phyloP scores from a whole-genome alignment of 2,888 invertebrate species.

The Allacma fusca region DNA sequence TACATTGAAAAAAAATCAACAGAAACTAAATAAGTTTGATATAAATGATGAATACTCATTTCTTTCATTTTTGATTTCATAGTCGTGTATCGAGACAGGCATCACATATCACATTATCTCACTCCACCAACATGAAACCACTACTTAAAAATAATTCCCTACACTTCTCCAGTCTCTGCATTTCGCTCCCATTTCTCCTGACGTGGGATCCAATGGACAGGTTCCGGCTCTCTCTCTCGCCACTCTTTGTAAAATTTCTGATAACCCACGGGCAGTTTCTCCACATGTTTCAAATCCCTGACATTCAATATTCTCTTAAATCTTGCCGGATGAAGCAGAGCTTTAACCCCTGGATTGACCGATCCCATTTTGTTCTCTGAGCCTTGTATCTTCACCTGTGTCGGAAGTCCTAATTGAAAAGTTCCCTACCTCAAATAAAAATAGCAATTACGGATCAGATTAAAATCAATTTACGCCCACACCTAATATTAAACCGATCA shows the following conservation, averaged over 20 bases:
- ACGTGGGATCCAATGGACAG: constrained; percentile 77
- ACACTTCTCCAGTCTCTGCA: constrained; percentile 78
- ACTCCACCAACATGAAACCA: too few species aligned
- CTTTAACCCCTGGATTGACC: constrained; percentile 12
- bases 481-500: too few species aligned
- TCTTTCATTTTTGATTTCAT: too few species aligned
- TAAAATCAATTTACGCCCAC: too few species aligned
- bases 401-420: too few species aligned
- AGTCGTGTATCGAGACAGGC: too few species aligned
- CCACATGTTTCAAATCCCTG: constrained; percentile 46
- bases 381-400: too few species aligned
- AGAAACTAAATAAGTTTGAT: too few species aligned
- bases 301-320: constrained; percentile 20
- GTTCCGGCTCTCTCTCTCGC: constrained; percentile 72
- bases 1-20: constrained; percentile 62
- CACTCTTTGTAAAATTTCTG: constrained; percentile 88
- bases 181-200: constrained; percentile 77
- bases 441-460: too few species aligned
- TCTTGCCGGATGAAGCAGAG: constrained; percentile 27
- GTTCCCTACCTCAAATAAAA: too few species aligned
- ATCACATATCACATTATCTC: too few species aligned
- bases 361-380: not conserved
- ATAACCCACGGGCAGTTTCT: constrained; percentile 76
- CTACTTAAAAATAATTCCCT: constrained; percentile 53
- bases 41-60: too few species aligned